Conservation (phyloP, 2,888 invertebrate species). For the Tenthredo distinguenda region DNA sequence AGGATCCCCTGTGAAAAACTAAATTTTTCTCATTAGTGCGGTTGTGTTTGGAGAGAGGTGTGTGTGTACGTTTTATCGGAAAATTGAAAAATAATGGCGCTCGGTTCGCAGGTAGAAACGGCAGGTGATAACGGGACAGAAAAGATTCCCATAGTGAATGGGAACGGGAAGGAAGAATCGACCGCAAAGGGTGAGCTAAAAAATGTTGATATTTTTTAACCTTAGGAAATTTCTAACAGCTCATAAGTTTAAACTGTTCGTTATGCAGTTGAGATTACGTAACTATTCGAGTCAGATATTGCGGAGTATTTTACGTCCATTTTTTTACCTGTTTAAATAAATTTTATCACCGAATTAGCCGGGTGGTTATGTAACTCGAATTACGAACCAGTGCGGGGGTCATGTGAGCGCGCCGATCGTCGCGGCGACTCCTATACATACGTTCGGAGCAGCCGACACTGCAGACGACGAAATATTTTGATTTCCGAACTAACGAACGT, state of each 20-base stretch:
- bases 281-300: neutral
- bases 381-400: conserved; percentile 60
- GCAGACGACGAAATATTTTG: conserved; percentile 52
- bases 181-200: conserved; percentile 62
- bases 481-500: conserved; percentile 27
- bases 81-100: conserved; percentile 71
- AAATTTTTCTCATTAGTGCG: conserved; percentile 19
- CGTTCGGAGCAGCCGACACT: conserved; percentile 43
- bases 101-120: conserved; percentile 76
- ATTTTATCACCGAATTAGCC: conserved; percentile 47
- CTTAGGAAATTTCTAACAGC: neutral
- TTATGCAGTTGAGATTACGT: neutral
- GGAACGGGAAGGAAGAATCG: conserved; percentile 62
- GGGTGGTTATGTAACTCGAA: conserved; percentile 52
- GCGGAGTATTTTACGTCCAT: neutral
- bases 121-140: conserved; percentile 72
- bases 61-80: conserved; percentile 43
- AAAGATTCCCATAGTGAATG: conserved; percentile 72
- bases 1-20: neutral
- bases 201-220: conserved; percentile 11
- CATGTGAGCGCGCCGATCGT: conserved; percentile 65
- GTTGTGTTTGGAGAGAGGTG: conserved; percentile 7
- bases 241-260: neutral
- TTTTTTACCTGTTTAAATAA: neutral
- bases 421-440: conserved; percentile 58